phyloP scores from a whole-genome alignment of 2,888 invertebrate genomes.

The Tuta absoluta region DNA sequence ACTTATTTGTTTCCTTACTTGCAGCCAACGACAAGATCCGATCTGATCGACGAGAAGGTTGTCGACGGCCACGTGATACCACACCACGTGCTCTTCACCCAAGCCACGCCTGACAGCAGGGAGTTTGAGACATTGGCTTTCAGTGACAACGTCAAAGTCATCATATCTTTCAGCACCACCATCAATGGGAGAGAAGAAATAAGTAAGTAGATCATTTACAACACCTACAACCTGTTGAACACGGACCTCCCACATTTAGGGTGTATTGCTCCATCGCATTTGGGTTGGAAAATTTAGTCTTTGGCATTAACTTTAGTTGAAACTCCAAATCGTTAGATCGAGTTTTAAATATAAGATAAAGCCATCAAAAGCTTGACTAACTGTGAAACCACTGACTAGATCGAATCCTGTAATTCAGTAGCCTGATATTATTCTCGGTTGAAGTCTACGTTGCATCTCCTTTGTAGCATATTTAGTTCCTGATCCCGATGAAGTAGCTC shows the following conservation, averaged over 20 bases:
- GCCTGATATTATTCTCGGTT: constrained; percentile 7
- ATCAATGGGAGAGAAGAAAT: constrained; percentile 84
- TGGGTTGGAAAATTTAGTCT: too few species aligned
- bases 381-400: background rate
- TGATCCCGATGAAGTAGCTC: constrained; percentile 5
- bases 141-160: constrained; percentile 91
- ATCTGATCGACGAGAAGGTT: constrained; percentile 90
- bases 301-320: too few species aligned
- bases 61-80: constrained; percentile 96
- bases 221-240: too few species aligned
- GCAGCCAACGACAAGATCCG: constrained; percentile 85
- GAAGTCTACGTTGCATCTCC: background rate
- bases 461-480: constrained; percentile 8
- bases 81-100: constrained; percentile 91
- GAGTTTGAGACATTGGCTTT: constrained; percentile 91
- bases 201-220: constrained; percentile 70
- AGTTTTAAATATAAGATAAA: background rate
- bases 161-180: constrained; percentile 88
- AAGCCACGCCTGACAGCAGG: constrained; percentile 87
- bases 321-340: too few species aligned
- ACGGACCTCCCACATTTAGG: too few species aligned
- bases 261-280: too few species aligned
- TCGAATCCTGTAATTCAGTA: background rate
- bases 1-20: constrained; percentile 35
- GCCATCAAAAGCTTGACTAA: background rate